A percentile compares a stretch with the other conserved stretches of the same genome.
These are phyloP conservation scores for Palythoa caribaeorum DNA, from an alignment of 92 coral and sea anemone species.

Conservation along the genomic window DNA sequence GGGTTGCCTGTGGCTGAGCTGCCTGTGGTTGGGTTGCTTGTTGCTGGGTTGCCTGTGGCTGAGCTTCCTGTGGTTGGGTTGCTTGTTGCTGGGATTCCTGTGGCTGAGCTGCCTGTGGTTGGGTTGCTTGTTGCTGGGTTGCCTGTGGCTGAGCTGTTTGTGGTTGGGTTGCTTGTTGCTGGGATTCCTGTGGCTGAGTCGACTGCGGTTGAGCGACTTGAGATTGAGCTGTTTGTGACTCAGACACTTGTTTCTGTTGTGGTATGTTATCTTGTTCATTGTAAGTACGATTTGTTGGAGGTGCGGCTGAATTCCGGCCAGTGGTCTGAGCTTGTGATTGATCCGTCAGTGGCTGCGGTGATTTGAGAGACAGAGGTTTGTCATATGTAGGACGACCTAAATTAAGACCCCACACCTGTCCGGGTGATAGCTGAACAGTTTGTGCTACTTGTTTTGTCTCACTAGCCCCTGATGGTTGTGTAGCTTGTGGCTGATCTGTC, in stretches of 20 bases:
- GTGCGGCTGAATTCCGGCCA: conserved; percentile 1
- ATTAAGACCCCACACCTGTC: background rate
- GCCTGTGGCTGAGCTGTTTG: conserved; percentile 21
- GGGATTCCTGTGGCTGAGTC: background rate
- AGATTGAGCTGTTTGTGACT: background rate
- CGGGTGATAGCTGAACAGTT: background rate
- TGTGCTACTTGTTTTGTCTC: background rate
- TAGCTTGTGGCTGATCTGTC: background rate
- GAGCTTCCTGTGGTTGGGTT: too few relatives aligned
- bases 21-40: too few relatives aligned
- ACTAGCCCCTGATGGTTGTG: background rate
- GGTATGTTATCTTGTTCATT: background rate
- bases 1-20: too few relatives aligned
- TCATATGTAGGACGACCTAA: background rate
- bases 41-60: too few relatives aligned
- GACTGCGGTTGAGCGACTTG: background rate
- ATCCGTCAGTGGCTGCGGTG: background rate
- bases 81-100: too few relatives aligned
- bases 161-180: background rate
- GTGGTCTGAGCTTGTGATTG: conserved; percentile 11
- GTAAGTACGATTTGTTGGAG: background rate
- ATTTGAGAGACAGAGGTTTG: conserved; percentile 5
- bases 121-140: background rate
- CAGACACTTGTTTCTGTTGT: conserved; percentile 44
- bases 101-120: background rate